Evolutionary conservation across 2,888 invertebrate genomes (phyloP), one percentile per base, ranked within the genome.

Genomic region (Drosophila stalkeri): DNA sequence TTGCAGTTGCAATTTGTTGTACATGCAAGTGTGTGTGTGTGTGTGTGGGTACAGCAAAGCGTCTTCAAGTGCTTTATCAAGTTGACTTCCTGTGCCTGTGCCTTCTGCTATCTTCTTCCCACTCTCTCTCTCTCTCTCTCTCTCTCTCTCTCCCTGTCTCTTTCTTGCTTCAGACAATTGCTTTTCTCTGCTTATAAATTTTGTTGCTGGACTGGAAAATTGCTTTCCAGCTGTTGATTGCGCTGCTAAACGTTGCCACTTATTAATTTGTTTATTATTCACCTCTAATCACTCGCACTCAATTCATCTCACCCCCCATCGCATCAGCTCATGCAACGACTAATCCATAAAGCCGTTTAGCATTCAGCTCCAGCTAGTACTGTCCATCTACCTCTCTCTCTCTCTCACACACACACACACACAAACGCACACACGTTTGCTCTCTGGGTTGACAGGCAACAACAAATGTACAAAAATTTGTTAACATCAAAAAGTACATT

Each of bases 401-500:
- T 31, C 27, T 43, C 54, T 18, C 37, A 23, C 49, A 37, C 51
- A 9, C 27, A 27, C 2, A 35, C 12, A 4, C 12, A 37, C 37
- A 37, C 46, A 14, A 27, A 27, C 27, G 27, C 16, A 46, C 23
- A 46, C 23, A 46, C 23, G 23, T 14, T n/a, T 18, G 16, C 23
- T 62, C 51, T 52, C n/a, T 47, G 44, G 70, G 60, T 62, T 66
- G 64, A 64, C 81, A 75, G 77, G 62, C 83, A 81, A 77, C 81
- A 85, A 86, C 81, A 88, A 86, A 86, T 86, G 86, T 89, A 89
- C 79, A 85, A 86, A 86, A 86, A 86, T 86, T 86, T 89, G 86
- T 86, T 86, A 86, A 86, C 90, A 86, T 86, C 86, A 86, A 89
- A 86, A 86, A 86, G 88, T 86, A 86, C 86, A 86, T 86, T 86